phyloP scores from a whole-genome alignment of 2,888 invertebrate species.

The Melinopterus prodromus region DNA sequence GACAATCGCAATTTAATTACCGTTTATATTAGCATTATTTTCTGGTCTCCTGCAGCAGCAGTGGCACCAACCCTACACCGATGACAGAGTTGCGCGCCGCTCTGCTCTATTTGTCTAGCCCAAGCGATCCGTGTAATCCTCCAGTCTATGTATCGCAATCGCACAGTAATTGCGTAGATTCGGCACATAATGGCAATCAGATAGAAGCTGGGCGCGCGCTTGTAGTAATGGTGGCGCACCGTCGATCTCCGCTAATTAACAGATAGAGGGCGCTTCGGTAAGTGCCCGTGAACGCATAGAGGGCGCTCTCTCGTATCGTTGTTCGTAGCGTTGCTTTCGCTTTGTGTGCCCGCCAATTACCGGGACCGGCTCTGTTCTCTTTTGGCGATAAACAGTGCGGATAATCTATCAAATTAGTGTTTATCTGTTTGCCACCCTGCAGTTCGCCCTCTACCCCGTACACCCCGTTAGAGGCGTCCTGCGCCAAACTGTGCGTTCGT shows the following conservation, averaged over 20 bases:
- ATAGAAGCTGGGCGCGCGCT: slow-evolving; percentile 30
- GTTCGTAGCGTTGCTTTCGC: slow-evolving; percentile 40
- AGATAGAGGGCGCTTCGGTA: slow-evolving; percentile 33
- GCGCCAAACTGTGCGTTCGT: no score
- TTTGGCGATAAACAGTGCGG: slow-evolving; percentile 60
- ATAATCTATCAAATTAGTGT: slow-evolving; percentile 59
- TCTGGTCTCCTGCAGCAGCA: neutral
- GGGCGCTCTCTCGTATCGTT: slow-evolving; percentile 49
- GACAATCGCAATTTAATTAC: neutral
- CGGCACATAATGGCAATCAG: slow-evolving; percentile 13
- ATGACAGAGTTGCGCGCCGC: neutral
- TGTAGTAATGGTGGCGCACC: slow-evolving; percentile 40
- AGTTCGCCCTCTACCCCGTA: neutral
- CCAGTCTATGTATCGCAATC: slow-evolving; percentile 13
- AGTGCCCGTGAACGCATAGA: slow-evolving; percentile 14
- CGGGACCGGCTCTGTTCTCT: slow-evolving; percentile 41
- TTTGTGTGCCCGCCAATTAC: slow-evolving; percentile 54
- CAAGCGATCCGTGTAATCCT: slow-evolving; percentile 18
- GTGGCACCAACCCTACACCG: neutral
- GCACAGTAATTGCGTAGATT: slow-evolving; percentile 4
- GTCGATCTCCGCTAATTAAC: slow-evolving; percentile 41
- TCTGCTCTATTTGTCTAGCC: neutral
- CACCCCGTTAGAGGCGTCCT: neutral
- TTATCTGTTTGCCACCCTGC: slow-evolving; percentile 34
- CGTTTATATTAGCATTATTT: neutral